phyloP scores from a whole-genome alignment of 64 coral and sea anemone species.

The Dendronephthya gigantea region DNA sequence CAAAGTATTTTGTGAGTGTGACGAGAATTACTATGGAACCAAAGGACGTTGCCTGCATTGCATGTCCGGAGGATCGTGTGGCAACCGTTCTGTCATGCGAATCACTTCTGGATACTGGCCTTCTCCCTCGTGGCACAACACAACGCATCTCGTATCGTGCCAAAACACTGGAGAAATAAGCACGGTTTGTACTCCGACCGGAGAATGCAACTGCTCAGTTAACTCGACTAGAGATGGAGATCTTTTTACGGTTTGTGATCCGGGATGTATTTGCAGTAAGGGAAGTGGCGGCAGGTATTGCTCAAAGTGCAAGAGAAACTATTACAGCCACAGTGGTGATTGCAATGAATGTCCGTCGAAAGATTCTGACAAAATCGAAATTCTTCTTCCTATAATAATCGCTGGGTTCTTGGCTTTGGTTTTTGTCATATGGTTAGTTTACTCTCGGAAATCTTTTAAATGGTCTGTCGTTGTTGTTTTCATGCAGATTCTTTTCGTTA shows the following conservation, averaged over 20 bases:
- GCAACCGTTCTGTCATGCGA: slow-evolving; percentile 35
- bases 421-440: slow-evolving; percentile 27
- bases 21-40: slow-evolving; percentile 44
- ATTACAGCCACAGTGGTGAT: slow-evolving; percentile 47
- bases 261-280: slow-evolving; percentile 38
- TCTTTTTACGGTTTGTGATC: slow-evolving; percentile 26
- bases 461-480: slow-evolving; percentile 35
- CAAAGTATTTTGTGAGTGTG: slow-evolving; percentile 47
- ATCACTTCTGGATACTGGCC: slow-evolving; percentile 56
- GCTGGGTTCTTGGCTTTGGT: neutral
- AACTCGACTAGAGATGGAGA: neutral
- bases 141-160: slow-evolving; percentile 51
- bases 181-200: slow-evolving; percentile 42
- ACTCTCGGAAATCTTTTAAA: slow-evolving; percentile 12
- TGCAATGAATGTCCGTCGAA: slow-evolving; percentile 39
- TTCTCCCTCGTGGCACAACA: slow-evolving; percentile 38
- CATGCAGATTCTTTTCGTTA: slow-evolving; percentile 45
- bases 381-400: slow-evolving; percentile 25
- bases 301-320: slow-evolving; percentile 42
- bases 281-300: slow-evolving; percentile 57
- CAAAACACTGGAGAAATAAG: neutral
- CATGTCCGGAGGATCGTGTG: slow-evolving; percentile 46
- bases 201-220: slow-evolving; percentile 40
- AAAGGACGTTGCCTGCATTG: slow-evolving; percentile 38
- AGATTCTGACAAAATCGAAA: slow-evolving; percentile 23